Evolutionary conservation across 2,113 vertebrate genomes (phyloP).

Genomic region (Ceratotherium simum): DNA sequence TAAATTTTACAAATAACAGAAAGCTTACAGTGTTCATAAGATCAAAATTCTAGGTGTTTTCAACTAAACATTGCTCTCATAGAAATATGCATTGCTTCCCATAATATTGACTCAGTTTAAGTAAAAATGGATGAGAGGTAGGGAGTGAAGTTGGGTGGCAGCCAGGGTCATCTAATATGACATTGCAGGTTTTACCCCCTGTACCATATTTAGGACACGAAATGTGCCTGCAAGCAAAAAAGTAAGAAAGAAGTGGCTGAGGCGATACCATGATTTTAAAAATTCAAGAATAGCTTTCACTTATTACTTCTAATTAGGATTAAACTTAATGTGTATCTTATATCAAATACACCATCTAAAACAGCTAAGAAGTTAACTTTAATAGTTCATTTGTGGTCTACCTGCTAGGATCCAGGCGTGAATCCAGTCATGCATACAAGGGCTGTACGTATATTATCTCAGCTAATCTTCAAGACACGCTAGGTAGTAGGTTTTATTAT

Average conservation of each 20-base stretch:
- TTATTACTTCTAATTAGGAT: conserved; percentile 51
- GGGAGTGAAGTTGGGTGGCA: background rate
- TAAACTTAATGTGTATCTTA: background rate
- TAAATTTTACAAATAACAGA: conserved; percentile 52
- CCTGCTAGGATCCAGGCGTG: background rate
- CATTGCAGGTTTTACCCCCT: background rate
- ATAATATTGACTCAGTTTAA: background rate
- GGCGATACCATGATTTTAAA: conserved; percentile 10
- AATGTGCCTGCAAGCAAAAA: background rate
- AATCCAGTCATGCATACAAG: background rate
- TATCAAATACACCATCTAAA: conserved; percentile 4
- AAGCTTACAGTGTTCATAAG: conserved; percentile 33
- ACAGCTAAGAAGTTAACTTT: conserved; percentile 7
- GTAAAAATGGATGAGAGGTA: background rate
- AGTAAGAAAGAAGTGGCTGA: background rate
- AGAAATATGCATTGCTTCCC: conserved; percentile 38
- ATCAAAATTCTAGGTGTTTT: conserved; percentile 38
- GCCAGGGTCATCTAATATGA: background rate
- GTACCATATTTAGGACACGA: background rate
- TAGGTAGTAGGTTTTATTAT: background rate
- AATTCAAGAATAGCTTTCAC: conserved; percentile 32
- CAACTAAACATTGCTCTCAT: background rate
- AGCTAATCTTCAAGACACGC: conserved; percentile 27
- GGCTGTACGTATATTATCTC: background rate
- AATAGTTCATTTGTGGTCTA: background rate